Evolutionary conservation across 2,113 vertebrate species (phyloP).

Genomic region (Salvelinus namaycush): DNA sequence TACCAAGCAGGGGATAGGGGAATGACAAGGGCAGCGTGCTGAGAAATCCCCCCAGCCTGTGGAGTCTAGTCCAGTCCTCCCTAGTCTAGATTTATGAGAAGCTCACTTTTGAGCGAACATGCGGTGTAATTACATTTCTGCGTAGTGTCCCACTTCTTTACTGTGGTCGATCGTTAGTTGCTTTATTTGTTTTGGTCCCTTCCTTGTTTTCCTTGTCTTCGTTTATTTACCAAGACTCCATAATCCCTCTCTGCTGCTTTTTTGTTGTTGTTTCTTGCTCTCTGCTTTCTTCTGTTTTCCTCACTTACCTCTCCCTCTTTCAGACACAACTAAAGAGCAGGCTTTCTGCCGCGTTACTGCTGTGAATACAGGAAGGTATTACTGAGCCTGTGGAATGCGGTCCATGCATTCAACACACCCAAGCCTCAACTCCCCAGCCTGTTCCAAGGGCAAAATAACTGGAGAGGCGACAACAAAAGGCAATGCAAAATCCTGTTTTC

Average conservation of each 20-base stretch:
- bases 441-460: slow-evolving; percentile 44
- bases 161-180: background rate
- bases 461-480: slow-evolving; percentile 58
- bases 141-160: background rate
- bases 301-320: background rate
- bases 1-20: slow-evolving; percentile 7
- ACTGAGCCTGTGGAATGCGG: slow-evolving; percentile 50
- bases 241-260: background rate
- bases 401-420: slow-evolving; percentile 52
- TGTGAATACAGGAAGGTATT: slow-evolving; percentile 46
- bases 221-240: background rate
- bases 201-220: background rate
- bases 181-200: slow-evolving; percentile 2
- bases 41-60: background rate
- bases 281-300: background rate
- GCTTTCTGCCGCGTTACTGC: slow-evolving; percentile 32
- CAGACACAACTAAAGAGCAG: slow-evolving; percentile 3
- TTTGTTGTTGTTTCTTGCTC: background rate
- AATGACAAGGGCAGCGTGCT: background rate
- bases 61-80: background rate
- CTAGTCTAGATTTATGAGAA: background rate
- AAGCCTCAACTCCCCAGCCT: slow-evolving; percentile 37
- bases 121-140: slow-evolving; percentile 1
- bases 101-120: background rate
- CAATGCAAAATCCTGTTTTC: slow-evolving; percentile 65